Conservation (phyloP, 2,797 vertebrate species). For the Crocidura indochinensis region DNA sequence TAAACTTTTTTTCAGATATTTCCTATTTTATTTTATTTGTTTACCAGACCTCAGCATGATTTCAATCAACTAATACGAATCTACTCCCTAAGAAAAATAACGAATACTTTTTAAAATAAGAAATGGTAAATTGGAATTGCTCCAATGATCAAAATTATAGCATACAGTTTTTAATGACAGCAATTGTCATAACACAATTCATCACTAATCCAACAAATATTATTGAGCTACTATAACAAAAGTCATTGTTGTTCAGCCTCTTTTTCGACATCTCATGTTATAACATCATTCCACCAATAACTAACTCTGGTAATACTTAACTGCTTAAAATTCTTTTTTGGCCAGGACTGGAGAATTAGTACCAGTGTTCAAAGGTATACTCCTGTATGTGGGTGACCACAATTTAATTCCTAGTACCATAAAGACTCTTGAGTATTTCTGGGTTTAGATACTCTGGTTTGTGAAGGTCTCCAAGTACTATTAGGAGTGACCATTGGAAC, state of each 20-base stretch:
- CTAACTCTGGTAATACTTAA: background rate
- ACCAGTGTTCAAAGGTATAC: no score
- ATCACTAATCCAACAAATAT: background rate
- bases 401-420: no score
- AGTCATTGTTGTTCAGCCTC: background rate
- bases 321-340: background rate
- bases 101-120: background rate
- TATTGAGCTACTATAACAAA: background rate
- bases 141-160: slow-evolving; percentile 3
- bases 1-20: background rate
- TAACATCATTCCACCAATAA: background rate
- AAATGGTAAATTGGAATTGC: background rate
- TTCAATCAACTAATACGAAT: background rate
- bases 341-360: no score
- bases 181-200: slow-evolving; percentile 2
- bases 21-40: slow-evolving; percentile 2
- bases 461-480: no score
- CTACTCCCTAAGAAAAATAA: background rate
- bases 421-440: no score
- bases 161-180: background rate
- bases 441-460: no score
- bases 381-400: no score
- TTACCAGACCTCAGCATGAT: background rate
- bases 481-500: no score
- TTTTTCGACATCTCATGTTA: slow-evolving; percentile 3